Base-by-base conservation (phyloP, 2,888 invertebrate species). In the Netelia virgata region DNA sequence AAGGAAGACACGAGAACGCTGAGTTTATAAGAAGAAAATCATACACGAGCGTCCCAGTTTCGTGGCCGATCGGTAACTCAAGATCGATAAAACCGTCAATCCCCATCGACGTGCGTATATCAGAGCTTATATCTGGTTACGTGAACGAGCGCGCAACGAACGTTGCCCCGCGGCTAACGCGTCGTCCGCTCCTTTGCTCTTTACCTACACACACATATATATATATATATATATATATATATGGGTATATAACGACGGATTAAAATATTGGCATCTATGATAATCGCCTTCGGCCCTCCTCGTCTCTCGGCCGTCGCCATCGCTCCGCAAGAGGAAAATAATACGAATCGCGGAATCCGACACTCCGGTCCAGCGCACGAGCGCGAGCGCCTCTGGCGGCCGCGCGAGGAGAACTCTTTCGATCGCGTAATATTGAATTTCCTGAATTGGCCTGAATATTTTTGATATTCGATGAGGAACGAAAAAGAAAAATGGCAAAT, bases 71-170 rank as follows among this genome's bases (percentile, higher is more conserved):
- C 90, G 91, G 93, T 92, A 93, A 93, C 91, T 91, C 90, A 93
- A 93, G 92, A 93, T 92, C 93, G 90, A 93, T 93, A 93, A 93
- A 91, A 87, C 92, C 86, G 79, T 85, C 88, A 87, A 90, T 91
- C 89, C 90, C 90, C 77, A 92, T 92, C 90, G 89, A 84, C 78
- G 61, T 41, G 78, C 5, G n/a, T 70, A 36, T 82, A 55, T 18
- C 61, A 72, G 43, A 36, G 41, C 75, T 28, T 70, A 85, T 85
- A 85, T 85, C 84, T 70, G 82, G 78, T 85, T 85, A 82, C 84
- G 83, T 14, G 76, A 83, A 77, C 68, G 76, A 41, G 53, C 75
- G 69, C 55, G 70, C 41, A 50, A 55, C 70, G 74, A n/a, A 53
- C 68, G 69, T 55, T 20, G 59, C 59, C 50, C 79, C 57, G 66